Percentiles rank a stretch among this genome's conserved stretches.
phyloP scores from a whole-genome alignment of 35 echinoderm and acorn worm species.

The Amphiura filiformis region DNA sequence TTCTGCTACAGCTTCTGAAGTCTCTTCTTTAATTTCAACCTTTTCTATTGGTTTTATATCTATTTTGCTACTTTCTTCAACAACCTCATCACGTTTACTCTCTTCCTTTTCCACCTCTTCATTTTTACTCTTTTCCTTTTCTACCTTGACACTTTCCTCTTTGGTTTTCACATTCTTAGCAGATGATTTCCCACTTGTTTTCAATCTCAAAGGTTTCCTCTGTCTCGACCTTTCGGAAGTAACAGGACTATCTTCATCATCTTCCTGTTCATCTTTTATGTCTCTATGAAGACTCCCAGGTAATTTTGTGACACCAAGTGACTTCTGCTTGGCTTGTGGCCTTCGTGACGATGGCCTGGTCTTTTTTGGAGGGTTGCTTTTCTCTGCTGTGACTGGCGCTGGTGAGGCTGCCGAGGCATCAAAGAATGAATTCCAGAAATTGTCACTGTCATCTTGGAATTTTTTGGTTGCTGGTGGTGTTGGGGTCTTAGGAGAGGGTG shows the following conservation, averaged over 20 bases:
- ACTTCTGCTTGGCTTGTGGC: background rate
- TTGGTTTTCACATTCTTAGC: background rate
- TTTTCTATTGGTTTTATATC: no score
- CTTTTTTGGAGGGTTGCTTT: slow-evolving; percentile 17
- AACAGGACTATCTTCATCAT: background rate
- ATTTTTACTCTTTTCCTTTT: background rate
- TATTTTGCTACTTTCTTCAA: no score
- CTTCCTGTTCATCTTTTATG: background rate
- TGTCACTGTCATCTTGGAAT: background rate
- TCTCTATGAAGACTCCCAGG: background rate
- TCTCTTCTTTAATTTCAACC: no score
- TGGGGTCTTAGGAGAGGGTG: background rate
- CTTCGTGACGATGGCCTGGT: background rate
- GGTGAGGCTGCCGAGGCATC: background rate
- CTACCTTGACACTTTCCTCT: background rate
- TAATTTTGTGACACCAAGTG: background rate
- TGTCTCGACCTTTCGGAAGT: background rate
- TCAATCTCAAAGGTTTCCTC: background rate
- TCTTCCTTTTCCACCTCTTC: background rate
- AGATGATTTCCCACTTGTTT: background rate
- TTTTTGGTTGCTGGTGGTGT: background rate
- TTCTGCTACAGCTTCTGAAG: no score
- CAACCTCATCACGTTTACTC: no score
- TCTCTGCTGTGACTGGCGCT: background rate
- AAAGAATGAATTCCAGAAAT: background rate